A percentile compares a stretch with the other conserved stretches of the same genome.
These are phyloP conservation scores for Heliconius nattereri DNA, from an alignment of 1,140 invertebrate species.

Conservation along the genomic window DNA sequence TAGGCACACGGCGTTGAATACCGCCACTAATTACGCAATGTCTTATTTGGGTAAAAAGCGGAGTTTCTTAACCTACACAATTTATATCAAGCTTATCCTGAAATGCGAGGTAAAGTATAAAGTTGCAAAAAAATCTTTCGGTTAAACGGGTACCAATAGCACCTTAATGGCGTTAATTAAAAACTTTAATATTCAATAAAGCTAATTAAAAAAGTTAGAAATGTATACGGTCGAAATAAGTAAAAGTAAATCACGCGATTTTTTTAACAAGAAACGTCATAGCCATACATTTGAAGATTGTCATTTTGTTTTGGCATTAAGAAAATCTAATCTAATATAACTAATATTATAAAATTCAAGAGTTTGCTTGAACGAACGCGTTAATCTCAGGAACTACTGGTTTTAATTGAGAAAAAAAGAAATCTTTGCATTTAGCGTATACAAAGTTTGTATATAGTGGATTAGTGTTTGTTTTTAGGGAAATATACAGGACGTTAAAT, in stretches of 20 bases:
- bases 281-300: background rate
- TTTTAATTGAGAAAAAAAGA: no score
- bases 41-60: no score
- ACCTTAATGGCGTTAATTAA: background rate
- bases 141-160: background rate
- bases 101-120: background rate
- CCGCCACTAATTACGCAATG: no score
- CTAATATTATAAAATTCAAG: background rate
- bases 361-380: background rate
- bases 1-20: no score
- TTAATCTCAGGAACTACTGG: background rate
- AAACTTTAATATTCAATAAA: background rate
- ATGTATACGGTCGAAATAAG: background rate
- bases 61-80: no score
- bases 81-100: no score
- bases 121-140: background rate
- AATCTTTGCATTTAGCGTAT: no score
- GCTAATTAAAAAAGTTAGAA: constrained; percentile 6
- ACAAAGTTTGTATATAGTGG: no score
- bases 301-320: background rate
- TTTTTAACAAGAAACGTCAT: background rate
- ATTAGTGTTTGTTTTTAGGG: no score
- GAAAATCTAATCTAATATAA: background rate
- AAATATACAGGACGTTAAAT: no score
- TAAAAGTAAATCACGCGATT: background rate